These are phyloP conservation scores for Prolemur simus DNA, from an alignment of 2,113 vertebrate genomes.

Conservation along the genomic window DNA sequence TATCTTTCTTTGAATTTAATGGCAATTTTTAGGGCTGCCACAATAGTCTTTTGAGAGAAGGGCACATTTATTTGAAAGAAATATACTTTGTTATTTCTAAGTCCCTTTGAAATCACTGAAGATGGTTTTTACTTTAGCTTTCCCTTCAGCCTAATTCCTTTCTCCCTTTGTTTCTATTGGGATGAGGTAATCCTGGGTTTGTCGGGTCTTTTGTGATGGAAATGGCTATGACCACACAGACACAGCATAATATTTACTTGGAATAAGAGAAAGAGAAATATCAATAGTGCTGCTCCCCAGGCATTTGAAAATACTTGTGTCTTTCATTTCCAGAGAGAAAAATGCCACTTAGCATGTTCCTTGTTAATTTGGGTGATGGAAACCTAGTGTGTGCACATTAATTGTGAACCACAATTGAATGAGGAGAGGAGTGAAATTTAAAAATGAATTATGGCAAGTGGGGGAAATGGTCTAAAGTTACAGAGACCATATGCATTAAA, in stretches of 20 bases:
- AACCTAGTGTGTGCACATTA: neutral
- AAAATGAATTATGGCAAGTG: neutral
- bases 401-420: neutral
- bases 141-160: conserved; percentile 60
- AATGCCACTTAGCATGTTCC: neutral
- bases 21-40: conserved; percentile 58
- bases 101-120: conserved; percentile 61
- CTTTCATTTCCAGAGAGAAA: conserved; percentile 46
- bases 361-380: neutral
- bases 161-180: conserved; percentile 64
- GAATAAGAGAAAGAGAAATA: conserved; percentile 50
- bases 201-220: conserved; percentile 76
- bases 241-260: conserved; percentile 60
- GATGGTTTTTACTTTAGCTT: conserved; percentile 72
- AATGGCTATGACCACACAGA: conserved; percentile 64
- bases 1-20: conserved; percentile 42
- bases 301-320: conserved; percentile 11
- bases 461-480: neutral
- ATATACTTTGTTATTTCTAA: conserved; percentile 72
- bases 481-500: neutral
- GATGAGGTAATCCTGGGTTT: conserved; percentile 66
- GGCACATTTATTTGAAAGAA: conserved; percentile 65
- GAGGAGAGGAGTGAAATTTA: neutral
- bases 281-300: neutral
- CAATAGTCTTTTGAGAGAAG: conserved; percentile 69